Conservation (phyloP, 2,797 vertebrate species). For the Malurus splendens region DNA sequence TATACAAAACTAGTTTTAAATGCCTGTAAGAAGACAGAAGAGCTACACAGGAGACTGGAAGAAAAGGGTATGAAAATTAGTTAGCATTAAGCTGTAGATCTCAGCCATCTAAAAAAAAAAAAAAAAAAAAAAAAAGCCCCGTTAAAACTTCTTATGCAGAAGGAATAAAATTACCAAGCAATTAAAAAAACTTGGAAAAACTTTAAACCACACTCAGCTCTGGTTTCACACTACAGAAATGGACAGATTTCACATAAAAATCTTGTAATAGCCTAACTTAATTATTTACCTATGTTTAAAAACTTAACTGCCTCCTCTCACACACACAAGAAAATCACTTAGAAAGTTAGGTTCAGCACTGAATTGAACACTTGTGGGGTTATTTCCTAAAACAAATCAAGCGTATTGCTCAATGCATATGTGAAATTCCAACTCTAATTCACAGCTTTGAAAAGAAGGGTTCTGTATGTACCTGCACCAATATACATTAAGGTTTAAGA, state of each 20-base stretch:
- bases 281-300: background rate
- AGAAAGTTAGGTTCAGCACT: background rate
- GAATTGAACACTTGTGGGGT: background rate
- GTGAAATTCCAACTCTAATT: background rate
- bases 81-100: background rate
- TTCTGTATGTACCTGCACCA: background rate
- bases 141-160: background rate
- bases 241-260: background rate
- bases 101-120: background rate
- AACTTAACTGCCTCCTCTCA: background rate
- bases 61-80: background rate
- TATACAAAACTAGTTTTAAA: background rate
- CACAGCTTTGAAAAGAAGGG: background rate
- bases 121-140: background rate
- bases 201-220: background rate
- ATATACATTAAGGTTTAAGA: background rate
- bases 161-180: background rate
- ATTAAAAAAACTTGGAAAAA: background rate
- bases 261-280: background rate
- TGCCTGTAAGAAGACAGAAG: background rate
- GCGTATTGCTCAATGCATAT: background rate
- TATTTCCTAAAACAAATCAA: background rate
- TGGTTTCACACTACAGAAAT: background rate
- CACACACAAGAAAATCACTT: background rate
- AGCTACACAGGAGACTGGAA: background rate